A percentile compares a stretch with the other conserved stretches of the same genome.
phyloP scores from a whole-genome alignment of 2,113 vertebrate genomes.

The Delphinus delphis region DNA sequence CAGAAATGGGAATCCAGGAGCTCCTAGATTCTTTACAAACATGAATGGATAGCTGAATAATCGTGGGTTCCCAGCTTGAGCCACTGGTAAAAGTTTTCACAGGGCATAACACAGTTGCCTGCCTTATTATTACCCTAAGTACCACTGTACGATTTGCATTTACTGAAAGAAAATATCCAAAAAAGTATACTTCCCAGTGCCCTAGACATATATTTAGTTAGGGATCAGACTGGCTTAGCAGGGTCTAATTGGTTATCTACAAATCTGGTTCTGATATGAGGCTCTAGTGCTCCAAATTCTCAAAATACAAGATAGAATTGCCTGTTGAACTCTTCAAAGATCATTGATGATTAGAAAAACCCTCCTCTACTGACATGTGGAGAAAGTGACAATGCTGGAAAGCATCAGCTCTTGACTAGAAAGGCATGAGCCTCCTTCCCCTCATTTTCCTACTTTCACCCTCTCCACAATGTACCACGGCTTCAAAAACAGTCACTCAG shows the following conservation, averaged over 20 bases:
- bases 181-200: not conserved
- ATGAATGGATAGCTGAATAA: not conserved
- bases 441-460: slow-evolving; percentile 48
- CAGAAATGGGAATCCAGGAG: not conserved
- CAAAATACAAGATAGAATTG: slow-evolving; percentile 30
- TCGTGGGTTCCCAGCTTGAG: not conserved
- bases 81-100: not conserved
- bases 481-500: slow-evolving; percentile 64
- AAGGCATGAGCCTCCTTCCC: not conserved
- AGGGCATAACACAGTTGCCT: not conserved
- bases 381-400: slow-evolving; percentile 40
- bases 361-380: slow-evolving; percentile 32
- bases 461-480: not conserved
- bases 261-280: not conserved
- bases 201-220: not conserved
- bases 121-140: not conserved
- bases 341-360: slow-evolving; percentile 51
- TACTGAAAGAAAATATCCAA: slow-evolving; percentile 31
- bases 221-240: slow-evolving; percentile 17
- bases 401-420: slow-evolving; percentile 51
- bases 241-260: slow-evolving; percentile 14
- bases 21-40: not conserved
- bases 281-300: not conserved
- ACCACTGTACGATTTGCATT: not conserved
- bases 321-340: slow-evolving; percentile 50